phyloP scores from a whole-genome alignment of 2,797 vertebrate species.

The Mormyrops attenuatus region DNA sequence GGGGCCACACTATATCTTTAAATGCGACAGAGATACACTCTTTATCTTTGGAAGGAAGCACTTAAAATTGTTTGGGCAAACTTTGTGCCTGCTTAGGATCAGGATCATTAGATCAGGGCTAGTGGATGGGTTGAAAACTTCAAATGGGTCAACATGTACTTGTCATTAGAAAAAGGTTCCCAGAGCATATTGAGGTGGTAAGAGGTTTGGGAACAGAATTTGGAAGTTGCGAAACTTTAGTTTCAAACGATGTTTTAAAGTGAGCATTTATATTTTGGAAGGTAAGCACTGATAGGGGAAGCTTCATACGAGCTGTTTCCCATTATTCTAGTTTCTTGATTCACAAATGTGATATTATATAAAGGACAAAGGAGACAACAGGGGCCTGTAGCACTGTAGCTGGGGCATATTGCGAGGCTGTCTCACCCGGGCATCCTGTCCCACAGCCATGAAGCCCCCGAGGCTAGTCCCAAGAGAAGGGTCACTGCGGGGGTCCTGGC shows the following conservation, averaged over 20 bases:
- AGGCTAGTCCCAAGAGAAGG: neutral
- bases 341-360: neutral
- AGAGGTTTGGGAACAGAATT: neutral
- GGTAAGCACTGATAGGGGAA: neutral
- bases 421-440: neutral
- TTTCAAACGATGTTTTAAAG: neutral
- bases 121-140: neutral
- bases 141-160: neutral
- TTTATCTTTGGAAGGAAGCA: neutral
- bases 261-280: neutral
- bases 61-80: neutral
- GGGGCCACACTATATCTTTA: neutral
- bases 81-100: neutral
- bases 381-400: neutral
- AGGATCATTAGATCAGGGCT: neutral
- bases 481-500: conserved; percentile 27
- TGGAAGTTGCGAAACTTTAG: neutral
- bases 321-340: neutral
- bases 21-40: neutral
- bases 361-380: neutral
- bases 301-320: neutral
- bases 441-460: neutral
- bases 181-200: neutral
- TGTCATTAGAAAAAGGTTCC: neutral
- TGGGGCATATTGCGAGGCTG: neutral